Base-by-base conservation (phyloP, 2,888 invertebrate species). In the Trilocha varians region DNA sequence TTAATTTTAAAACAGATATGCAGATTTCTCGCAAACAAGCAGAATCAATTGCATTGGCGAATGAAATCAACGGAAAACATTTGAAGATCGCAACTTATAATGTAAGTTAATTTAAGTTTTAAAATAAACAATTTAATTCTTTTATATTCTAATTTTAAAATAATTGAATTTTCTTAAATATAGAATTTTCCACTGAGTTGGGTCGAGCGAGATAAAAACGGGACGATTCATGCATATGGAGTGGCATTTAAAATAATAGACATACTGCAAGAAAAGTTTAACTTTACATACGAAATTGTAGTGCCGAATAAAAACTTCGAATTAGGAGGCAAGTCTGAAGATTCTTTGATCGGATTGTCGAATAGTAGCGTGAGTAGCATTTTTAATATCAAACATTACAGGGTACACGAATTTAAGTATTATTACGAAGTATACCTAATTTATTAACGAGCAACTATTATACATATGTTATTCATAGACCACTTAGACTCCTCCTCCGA, bases 281-380 rank as follows among this genome's bases (percentile, higher is more conserved):
- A 93, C 51, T 95, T 95, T 48, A 91, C 91, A 0, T 95, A 92
- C 57, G 89, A 90, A 11, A 84, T 95, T 1, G 68, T 92, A 11
- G 67, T 87, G 38, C 93, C 94, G 0, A 73, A 84, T 5, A 82
- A 78, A 35, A 90, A 92, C 59, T 83, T 87, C 6, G 87, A 91
- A 48, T 71, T 88, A 3, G 87, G 91, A 38, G 91, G 91, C 6
- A 65, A 65, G 0, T 72, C 78, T 1, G 75, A 86, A 14, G 87
- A 83, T 0, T 93, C 93, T 6, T 68, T 94, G 14, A 78, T 93
- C 34, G 87, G 90, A 45, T 76, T 92, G 50, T 70, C 94, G 0
- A 83, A 87, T 44, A 70, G 75, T 37, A 86, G 87, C 57, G 92
- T 92, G 72, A 72, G 79, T 70, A 35, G 16, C 16, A 16, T 32